These are phyloP conservation scores for Glaucomys volans DNA, from an alignment of 2,113 vertebrate genomes.

Conservation along the genomic window DNA sequence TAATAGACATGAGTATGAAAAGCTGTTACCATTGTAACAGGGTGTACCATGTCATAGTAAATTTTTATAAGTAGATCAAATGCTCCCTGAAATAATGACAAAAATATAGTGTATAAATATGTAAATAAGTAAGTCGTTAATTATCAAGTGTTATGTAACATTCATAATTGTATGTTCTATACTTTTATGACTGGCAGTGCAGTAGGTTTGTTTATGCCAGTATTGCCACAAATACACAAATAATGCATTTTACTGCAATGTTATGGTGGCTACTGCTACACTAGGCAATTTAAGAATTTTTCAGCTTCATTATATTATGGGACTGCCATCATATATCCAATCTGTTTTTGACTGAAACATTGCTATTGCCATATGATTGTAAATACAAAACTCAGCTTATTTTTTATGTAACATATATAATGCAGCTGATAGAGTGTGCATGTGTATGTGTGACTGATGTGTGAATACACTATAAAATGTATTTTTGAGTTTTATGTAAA, in stretches of 20 bases:
- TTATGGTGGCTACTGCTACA: not conserved
- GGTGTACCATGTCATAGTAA: not conserved
- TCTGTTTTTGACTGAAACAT: not conserved
- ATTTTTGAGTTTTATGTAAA: not conserved
- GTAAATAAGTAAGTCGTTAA: no score
- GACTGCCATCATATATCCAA: not conserved
- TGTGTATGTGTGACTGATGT: not conserved
- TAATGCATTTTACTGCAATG: not conserved
- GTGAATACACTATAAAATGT: not conserved
- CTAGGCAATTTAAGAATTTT: not conserved
- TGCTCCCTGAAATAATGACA: not conserved
- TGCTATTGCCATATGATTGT: not conserved
- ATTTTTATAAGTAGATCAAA: not conserved
- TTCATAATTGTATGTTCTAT: not conserved
- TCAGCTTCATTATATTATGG: not conserved
- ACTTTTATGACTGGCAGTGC: not conserved
- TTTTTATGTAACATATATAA: not conserved
- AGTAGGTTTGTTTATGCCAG: not conserved
- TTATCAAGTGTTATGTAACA: not conserved
- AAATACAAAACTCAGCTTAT: not conserved
- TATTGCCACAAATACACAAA: not conserved
- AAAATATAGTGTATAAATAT: not conserved
- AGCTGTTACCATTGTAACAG: not conserved
- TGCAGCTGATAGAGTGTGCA: not conserved
- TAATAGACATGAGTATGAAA: not conserved